Percentiles rank a stretch among this genome's conserved stretches.
phyloP scores from a whole-genome alignment of 2,797 vertebrate species.

The Danio choprae region DNA sequence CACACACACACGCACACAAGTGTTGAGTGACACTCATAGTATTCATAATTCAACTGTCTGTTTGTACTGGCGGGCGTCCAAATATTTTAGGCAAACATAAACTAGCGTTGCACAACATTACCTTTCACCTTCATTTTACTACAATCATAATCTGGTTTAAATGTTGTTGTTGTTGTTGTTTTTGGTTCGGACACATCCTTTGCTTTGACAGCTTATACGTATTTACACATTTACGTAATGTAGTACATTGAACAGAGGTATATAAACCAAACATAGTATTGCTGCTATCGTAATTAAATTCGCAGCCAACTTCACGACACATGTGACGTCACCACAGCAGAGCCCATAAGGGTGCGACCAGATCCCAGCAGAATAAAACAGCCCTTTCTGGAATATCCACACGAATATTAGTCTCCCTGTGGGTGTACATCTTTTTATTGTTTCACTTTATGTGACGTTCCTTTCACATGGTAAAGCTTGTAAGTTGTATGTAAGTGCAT shows the following conservation, averaged over 20 bases:
- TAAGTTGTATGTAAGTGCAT: background rate
- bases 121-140: background rate
- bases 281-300: background rate
- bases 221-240: background rate
- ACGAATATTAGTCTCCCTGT: background rate
- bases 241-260: background rate
- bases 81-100: background rate
- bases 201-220: background rate
- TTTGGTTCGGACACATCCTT: background rate
- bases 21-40: slow-evolving; percentile 9
- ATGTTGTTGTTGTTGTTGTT: background rate
- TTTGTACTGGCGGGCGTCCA: background rate
- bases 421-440: background rate
- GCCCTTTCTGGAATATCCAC: background rate
- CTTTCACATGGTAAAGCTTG: background rate
- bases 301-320: background rate
- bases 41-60: background rate
- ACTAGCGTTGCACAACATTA: background rate
- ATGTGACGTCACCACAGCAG: background rate
- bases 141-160: background rate
- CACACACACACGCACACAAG: background rate
- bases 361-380: background rate
- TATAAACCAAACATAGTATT: background rate
- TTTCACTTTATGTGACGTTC: background rate
- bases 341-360: background rate